Base-by-base conservation (phyloP, 2,888 invertebrate species). In the Agrotis clavis region DNA sequence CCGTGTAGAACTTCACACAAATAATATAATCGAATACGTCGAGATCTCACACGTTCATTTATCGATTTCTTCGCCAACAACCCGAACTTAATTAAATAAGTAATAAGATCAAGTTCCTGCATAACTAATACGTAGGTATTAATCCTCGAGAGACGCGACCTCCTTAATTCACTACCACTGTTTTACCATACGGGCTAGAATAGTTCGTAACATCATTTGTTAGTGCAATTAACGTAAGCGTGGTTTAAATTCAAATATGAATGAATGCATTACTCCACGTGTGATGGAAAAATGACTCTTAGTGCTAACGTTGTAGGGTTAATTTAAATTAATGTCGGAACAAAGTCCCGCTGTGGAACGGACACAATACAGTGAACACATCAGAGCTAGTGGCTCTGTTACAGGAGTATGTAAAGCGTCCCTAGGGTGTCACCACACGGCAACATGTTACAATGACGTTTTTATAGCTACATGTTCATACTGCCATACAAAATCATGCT, bases 61-160 rank as follows among this genome's bases (percentile, higher is more conserved):
- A 84, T 82, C 68, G 78, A 84, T 84, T 83, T 73, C 71, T 83
- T 78, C 83, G 73, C 75, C 81, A 76, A 76, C 71, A 61, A 69
- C 60, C 75, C 77, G 65, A 79, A 79, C 84, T 87, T 90, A 90
- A 92, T 91, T 90, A 86, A 91, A 91, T 91, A 90, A 88, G 84
- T 88, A 86, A 88, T 88, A 85, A 88, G 89, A 91, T 92, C 90
- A 91, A 86, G 86, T 90, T 86, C 82, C 85, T 88, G 85, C 84
- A 87, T 83, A 83, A 86, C 84, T 79, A 87, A 89, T 89, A 87
- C 86, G 74, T 77, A n/a, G n/a, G n/a, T n/a, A 79, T 86, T 84
- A 81, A 83, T 84, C 79, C 86, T 80, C 86, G 51, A 64, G 86
- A 85, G 85, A 83, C 82, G 64, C 79, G 83, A 85, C 88, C 87